Percentiles rank a stretch among this genome's conserved stretches.
Evolutionary conservation across 2,797 vertebrate genomes (phyloP).

Genomic region (Anguilla anguilla): DNA sequence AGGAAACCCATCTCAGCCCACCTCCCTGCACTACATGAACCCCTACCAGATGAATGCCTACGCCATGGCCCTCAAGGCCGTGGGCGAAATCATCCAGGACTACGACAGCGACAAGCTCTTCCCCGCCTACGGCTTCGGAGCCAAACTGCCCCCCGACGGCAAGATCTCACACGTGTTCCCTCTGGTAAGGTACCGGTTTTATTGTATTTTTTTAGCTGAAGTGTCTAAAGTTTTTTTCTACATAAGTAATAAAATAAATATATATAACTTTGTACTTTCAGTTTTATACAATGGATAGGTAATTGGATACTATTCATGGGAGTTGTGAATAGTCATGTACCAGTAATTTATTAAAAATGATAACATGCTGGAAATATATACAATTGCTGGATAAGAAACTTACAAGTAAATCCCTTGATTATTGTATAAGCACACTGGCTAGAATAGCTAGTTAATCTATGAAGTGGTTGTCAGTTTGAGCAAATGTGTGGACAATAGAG

Average conservation of each 20-base stretch:
- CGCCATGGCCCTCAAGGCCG: constrained; percentile 88
- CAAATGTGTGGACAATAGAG: constrained; percentile 43
- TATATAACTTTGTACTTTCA: too few relatives aligned
- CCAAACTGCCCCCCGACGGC: constrained; percentile 88
- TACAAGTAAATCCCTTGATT: background rate
- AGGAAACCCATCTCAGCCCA: constrained; percentile 89
- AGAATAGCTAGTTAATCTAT: constrained; percentile 15
- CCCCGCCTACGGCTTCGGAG: constrained; percentile 88
- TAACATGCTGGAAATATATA: background rate
- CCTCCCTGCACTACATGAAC: constrained; percentile 87
- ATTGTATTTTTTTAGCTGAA: background rate
- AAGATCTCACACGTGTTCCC: constrained; percentile 92
- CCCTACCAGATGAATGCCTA: constrained; percentile 92
- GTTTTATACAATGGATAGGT: background rate
- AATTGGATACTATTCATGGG: background rate
- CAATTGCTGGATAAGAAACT: background rate
- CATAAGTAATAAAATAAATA: background rate
- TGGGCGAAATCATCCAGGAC: constrained; percentile 92
- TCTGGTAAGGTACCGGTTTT: constrained; percentile 71
- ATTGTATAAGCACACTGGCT: constrained; percentile 16
- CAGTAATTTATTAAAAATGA: background rate
- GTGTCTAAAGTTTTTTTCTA: background rate
- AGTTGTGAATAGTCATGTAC: background rate
- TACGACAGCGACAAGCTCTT: constrained; percentile 93
- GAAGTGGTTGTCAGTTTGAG: constrained; percentile 47